Conservation (phyloP, 2,797 vertebrate genomes). For the Hirundo rustica region DNA sequence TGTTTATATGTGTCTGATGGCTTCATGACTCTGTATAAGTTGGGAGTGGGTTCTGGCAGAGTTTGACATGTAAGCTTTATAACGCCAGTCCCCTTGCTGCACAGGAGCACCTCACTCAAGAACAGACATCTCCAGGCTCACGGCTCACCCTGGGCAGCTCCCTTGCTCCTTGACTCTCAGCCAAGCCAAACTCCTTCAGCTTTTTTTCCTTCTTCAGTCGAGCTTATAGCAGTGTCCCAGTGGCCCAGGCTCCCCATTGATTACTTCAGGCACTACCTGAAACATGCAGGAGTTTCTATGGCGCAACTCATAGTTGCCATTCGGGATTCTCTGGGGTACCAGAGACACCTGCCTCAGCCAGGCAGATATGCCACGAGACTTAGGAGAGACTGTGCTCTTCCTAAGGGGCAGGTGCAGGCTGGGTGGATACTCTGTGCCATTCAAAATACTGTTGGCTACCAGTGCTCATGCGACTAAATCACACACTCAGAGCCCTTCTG, state of each 20-base stretch:
- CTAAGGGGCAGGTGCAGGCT: not conserved
- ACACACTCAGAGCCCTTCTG: not conserved
- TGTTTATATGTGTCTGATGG: not conserved
- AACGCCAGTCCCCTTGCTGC: fast-evolving
- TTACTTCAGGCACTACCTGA: not conserved
- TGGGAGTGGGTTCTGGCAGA: not conserved
- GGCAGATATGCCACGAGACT: not conserved
- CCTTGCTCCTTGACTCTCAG: not conserved
- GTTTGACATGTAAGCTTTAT: fast-evolving
- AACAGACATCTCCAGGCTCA: not conserved
- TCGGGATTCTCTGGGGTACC: not conserved
- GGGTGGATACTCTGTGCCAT: not conserved
- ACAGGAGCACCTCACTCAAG: not conserved
- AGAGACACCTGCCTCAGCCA: not conserved
- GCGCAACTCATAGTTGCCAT: not conserved
- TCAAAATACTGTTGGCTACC: not conserved
- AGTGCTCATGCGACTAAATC: not conserved
- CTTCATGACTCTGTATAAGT: fast-evolving
- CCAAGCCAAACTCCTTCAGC: not conserved
- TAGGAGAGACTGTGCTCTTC: not conserved
- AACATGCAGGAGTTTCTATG: not conserved
- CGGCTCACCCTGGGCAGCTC: not conserved
- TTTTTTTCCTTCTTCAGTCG: fast-evolving
- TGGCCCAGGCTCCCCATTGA: fast-evolving
- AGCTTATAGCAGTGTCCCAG: not conserved